Percentiles rank a stretch among this genome's conserved stretches.
phyloP scores from a whole-genome alignment of 2,888 invertebrate genomes.

The Drosophila multiciliata region DNA sequence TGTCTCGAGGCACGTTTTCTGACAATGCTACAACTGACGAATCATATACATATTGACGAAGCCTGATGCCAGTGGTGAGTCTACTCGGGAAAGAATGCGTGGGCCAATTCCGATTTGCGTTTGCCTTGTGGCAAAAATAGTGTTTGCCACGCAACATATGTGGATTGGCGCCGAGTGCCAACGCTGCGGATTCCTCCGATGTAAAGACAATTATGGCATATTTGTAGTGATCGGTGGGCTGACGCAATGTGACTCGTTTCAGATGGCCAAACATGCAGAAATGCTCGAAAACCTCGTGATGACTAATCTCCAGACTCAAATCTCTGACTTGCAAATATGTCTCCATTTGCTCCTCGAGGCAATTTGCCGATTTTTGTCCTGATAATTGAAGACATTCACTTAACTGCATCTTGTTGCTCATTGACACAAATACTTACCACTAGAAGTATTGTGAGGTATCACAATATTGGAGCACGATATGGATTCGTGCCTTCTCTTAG shows the following conservation, averaged over 20 bases:
- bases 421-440: background rate
- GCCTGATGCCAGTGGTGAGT: background rate
- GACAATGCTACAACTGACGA: background rate
- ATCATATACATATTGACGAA: constrained; percentile 16
- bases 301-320: constrained; percentile 12
- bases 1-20: background rate
- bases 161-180: constrained; percentile 27
- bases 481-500: background rate
- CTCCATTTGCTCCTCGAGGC: background rate
- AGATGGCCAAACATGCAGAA: constrained; percentile 31
- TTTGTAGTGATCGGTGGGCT: constrained; percentile 17
- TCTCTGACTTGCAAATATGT: constrained; percentile 18
- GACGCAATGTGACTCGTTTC: constrained; percentile 16
- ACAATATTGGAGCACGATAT: background rate
- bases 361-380: background rate
- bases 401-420: background rate
- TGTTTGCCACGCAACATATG: constrained; percentile 16
- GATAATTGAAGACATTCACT: background rate
- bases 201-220: constrained; percentile 20
- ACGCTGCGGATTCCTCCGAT: background rate
- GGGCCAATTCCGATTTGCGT: background rate
- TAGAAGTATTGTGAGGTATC: background rate
- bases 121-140: constrained; percentile 16
- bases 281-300: constrained; percentile 21
- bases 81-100: background rate